Conservation (phyloP, 1,140 invertebrate species). For the Ceratina australensis region DNA sequence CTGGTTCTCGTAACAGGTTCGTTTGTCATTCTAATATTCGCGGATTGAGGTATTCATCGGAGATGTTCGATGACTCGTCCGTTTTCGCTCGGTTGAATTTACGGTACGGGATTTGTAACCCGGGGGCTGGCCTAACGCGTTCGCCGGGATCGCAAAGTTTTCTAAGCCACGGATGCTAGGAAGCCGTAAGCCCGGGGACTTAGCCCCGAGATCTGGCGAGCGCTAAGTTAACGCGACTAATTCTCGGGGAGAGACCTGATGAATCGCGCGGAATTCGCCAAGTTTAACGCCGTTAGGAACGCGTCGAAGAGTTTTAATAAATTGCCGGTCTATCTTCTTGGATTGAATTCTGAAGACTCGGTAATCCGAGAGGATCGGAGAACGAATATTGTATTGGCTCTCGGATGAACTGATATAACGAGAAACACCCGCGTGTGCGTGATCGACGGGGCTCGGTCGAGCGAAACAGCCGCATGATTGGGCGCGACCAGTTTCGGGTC, state of each 20-base stretch:
- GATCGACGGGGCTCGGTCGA: conserved; percentile 23
- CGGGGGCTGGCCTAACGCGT: not conserved
- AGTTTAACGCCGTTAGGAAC: no score
- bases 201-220: no score
- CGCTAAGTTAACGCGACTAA: conserved; percentile 1
- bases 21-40: not conserved
- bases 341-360: not conserved
- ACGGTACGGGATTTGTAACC: not conserved
- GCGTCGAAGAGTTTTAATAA: not conserved
- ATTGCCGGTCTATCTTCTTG: not conserved
- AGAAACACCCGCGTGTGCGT: not conserved
- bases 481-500: conserved; percentile 27
- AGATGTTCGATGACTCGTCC: no score
- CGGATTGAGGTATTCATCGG: not conserved
- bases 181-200: not conserved
- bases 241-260: not conserved
- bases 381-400: not conserved
- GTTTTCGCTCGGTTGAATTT: not conserved
- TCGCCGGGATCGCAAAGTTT: not conserved
- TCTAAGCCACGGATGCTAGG: not conserved
- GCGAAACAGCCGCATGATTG: conserved; percentile 31
- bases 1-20: not conserved
- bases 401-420: not conserved
- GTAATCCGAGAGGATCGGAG: not conserved
- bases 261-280: not conserved